Evolutionary conservation across 1,140 invertebrate genomes (phyloP), one percentile per base, ranked within the genome.

Genomic region (Branchinecta lynchi): DNA sequence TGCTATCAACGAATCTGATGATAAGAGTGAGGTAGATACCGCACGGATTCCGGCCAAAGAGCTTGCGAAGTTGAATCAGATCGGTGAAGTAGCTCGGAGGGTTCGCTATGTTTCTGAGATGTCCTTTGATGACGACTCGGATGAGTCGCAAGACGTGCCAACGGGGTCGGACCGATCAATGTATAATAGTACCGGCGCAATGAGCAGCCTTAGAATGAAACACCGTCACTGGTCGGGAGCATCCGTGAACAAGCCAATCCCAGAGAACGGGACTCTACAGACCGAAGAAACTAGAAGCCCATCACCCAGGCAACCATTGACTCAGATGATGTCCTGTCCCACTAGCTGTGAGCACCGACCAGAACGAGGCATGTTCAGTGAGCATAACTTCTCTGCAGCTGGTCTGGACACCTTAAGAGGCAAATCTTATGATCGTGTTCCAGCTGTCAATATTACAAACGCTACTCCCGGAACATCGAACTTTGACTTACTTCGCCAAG

Each of bases 61-160:
- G 17, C 17, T 60, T 12, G 51, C 12, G 17, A 60, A 60, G 6
- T 20, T 60, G 12, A 60, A 6, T 20, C 51, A 20, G 17, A 60
- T 60, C 17, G 12, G 12, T 60, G 51, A 60, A 60, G 51, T 20
- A 60, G 51, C 51, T 15, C 51, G 17, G 12, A 12, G 51, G 12
- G 51, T 60, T 20, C 51, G 51, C 2, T 60, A 60, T 60, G 51
- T 60, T 60, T 60, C 51, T 60, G 51, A 60, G 17, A 60, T 60
- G 51, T 60, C 51, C 51, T 60, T 60, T 60, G 51, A 60, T 60
- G 51, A 60, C 3, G 51, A 60, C 12, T 60, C 51, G 51, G 51
- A 60, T 20, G 51, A 60, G 3, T 60, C 51, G 12, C 12, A 12
- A 20, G 51, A 60, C 1, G 17, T 15, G 12, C 12, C 17, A 60